Conservation (phyloP, 2,888 invertebrate species). For the Acrocyrtus sp. region DNA sequence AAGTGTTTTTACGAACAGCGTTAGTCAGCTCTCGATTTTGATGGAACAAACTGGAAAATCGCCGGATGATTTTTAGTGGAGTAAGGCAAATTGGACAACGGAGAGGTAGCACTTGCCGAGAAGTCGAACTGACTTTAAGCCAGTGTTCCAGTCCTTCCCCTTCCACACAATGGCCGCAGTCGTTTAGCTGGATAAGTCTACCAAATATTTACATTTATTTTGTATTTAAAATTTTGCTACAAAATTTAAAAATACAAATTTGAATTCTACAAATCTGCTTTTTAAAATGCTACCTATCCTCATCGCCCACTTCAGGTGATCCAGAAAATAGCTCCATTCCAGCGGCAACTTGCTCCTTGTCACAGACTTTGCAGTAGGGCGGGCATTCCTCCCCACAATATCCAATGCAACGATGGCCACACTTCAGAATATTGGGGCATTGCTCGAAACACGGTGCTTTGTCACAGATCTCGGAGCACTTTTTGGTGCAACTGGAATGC, state of each 20-base stretch:
- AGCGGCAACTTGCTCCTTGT: constrained; percentile 65
- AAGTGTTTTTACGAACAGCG: constrained; percentile 13
- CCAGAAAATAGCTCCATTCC: constrained; percentile 38
- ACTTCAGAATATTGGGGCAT: constrained; percentile 64
- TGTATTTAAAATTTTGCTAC: too few relatives aligned
- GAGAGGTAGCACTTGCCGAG: constrained; percentile 60
- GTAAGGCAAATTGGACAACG: constrained; percentile 66
- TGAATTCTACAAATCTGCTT: too few relatives aligned
- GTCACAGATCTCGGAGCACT: constrained; percentile 65
- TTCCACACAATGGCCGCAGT: constrained; percentile 66
- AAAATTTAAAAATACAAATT: too few relatives aligned
- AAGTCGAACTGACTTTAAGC: not conserved
- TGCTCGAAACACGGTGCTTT: constrained; percentile 65
- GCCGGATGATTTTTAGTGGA: constrained; percentile 61
- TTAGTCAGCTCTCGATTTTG: constrained; percentile 17
- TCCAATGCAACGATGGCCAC: constrained; percentile 67
- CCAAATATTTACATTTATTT: constrained; percentile 58
- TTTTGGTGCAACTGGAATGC: constrained; percentile 47
- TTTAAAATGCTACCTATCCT: constrained; percentile 5
- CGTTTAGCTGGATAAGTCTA: constrained; percentile 63
- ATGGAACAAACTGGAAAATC: constrained; percentile 65
- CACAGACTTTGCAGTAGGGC: constrained; percentile 71
- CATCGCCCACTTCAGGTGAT: not conserved
- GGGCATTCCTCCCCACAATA: constrained; percentile 79
- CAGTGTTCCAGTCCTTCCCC: constrained; percentile 56